A percentile compares a stretch with the other conserved stretches of the same genome.
Evolutionary conservation across 2,797 vertebrate species (phyloP).

Genomic region (Acrocephalus scirpaceus): DNA sequence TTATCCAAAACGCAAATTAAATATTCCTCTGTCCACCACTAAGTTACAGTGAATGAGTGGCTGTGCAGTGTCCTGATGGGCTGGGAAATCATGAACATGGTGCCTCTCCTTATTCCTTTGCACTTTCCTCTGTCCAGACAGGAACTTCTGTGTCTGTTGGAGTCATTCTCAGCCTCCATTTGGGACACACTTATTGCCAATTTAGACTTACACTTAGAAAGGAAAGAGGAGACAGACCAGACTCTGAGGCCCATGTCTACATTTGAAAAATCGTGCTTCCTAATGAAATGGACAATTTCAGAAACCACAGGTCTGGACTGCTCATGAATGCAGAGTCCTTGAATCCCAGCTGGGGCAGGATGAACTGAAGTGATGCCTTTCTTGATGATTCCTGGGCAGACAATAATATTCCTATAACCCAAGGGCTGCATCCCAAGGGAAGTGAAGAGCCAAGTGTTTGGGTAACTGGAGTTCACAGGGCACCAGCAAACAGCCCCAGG

Average conservation of each 20-base stretch:
- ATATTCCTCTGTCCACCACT: not conserved
- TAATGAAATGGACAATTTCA: not conserved
- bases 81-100: not conserved
- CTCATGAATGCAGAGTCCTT: not conserved
- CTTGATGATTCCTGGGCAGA: not conserved
- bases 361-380: not conserved
- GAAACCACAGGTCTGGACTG: not conserved
- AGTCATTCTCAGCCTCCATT: slow-evolving; percentile 7
- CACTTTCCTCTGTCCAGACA: not conserved
- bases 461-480: rapidly evolving
- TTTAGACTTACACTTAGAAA: not conserved
- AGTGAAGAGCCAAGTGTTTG: not conserved
- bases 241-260: not conserved
- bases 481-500: not conserved
- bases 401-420: not conserved
- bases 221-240: not conserved
- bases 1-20: not conserved
- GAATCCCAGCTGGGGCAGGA: not conserved
- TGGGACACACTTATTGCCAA: not conserved
- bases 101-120: not conserved
- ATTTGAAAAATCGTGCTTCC: not conserved
- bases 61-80: not conserved
- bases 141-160: not conserved
- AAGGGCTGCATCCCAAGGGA: not conserved
- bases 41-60: not conserved